Conservation (phyloP, 2,113 vertebrate genomes). For the Elgaria multicarinata region DNA sequence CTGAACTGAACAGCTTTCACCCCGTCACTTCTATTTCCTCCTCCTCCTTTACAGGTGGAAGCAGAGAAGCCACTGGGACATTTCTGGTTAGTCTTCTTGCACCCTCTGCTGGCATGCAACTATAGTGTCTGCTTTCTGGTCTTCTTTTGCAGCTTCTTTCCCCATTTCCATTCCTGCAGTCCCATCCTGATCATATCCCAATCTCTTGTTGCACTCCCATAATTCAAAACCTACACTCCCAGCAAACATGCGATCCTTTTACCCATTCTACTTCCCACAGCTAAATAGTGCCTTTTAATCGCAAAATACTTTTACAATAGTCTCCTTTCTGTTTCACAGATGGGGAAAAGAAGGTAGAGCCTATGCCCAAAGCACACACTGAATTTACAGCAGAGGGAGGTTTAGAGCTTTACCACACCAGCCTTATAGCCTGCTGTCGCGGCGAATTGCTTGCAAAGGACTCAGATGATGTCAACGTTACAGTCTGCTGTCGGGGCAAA, state of each 20-base stretch:
- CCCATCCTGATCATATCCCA: background rate
- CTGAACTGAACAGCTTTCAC: too few relatives aligned
- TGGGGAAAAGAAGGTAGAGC: background rate
- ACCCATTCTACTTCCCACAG: background rate
- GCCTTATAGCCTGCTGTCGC: too few relatives aligned
- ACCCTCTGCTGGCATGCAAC: constrained; percentile 5
- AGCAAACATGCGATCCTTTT: background rate
- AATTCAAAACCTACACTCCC: background rate
- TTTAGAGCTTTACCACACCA: too few relatives aligned
- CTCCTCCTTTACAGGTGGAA: background rate
- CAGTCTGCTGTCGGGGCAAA: too few relatives aligned
- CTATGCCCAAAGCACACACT: background rate
- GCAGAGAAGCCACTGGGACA: background rate
- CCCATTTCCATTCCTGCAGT: background rate
- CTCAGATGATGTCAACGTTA: too few relatives aligned
- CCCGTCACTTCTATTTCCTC: background rate
- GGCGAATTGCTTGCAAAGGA: too few relatives aligned
- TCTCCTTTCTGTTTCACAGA: background rate
- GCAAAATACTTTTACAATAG: background rate
- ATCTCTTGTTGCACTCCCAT: background rate
- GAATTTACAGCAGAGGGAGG: background rate
- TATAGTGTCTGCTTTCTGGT: background rate
- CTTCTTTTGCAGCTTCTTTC: background rate
- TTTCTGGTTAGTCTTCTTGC: background rate
- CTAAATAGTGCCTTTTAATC: background rate